These are phyloP conservation scores for Copidosoma floridanum DNA, from an alignment of 1,140 invertebrate genomes.

Conservation along the genomic window DNA sequence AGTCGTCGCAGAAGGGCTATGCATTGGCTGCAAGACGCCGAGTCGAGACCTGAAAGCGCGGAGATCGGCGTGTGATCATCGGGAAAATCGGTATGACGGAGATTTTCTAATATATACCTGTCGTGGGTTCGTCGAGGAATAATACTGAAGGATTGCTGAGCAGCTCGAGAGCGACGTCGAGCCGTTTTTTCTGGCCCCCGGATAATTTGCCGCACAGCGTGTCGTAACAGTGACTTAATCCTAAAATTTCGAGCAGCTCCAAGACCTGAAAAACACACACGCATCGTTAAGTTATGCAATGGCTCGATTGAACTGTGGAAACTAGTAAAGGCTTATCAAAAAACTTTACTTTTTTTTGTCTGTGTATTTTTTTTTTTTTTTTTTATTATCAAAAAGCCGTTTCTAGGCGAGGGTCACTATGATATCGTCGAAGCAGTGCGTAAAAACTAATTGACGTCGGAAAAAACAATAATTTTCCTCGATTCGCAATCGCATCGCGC, in stretches of 20 bases:
- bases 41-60: slow-evolving; percentile 78
- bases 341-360: no score
- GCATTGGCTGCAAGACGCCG: slow-evolving; percentile 85
- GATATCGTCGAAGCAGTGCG: background rate
- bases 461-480: no score
- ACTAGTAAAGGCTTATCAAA: no score
- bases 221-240: slow-evolving; percentile 60
- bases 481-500: no score
- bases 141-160: slow-evolving; percentile 75
- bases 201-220: slow-evolving; percentile 64
- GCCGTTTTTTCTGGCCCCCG: slow-evolving; percentile 71
- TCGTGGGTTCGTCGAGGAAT: slow-evolving; percentile 77
- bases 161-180: slow-evolving; percentile 68
- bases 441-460: no score
- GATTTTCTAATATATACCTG: slow-evolving; percentile 50
- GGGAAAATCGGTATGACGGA: no score
- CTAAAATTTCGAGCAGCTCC: slow-evolving; percentile 64
- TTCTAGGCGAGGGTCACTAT: background rate
- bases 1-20: slow-evolving; percentile 77
- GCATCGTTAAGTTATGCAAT: no score
- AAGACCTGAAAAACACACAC: slow-evolving; percentile 46
- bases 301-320: no score
- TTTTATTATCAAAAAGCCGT: no score
- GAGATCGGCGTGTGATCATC: no score
- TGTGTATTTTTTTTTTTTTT: no score